Conservation (phyloP, 2,113 vertebrate species). For the Crocuta crocuta region DNA sequence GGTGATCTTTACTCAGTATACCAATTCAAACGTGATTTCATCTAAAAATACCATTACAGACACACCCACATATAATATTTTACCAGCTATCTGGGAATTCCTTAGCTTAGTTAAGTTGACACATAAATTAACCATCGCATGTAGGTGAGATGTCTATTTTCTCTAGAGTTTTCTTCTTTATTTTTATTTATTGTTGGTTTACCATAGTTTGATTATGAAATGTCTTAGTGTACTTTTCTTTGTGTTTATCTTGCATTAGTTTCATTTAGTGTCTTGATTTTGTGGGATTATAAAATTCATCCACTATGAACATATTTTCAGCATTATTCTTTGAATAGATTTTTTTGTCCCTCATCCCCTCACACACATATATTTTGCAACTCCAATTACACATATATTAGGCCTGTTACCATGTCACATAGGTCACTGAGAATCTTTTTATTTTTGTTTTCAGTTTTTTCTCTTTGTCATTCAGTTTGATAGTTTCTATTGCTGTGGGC, state of each 20-base stretch:
- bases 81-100: not conserved
- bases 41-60: not conserved
- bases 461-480: not conserved
- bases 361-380: not conserved
- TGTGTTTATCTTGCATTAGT: not conserved
- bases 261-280: not conserved
- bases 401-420: not conserved
- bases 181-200: not conserved
- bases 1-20: not conserved
- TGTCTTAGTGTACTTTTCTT: not conserved
- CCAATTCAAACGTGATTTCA: not conserved
- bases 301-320: not conserved
- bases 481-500: not conserved
- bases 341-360: not conserved
- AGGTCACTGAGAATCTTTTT: not conserved
- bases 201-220: not conserved
- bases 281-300: not conserved
- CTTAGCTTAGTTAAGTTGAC: not conserved
- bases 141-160: not conserved
- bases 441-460: conserved; percentile 35
- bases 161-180: not conserved
- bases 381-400: not conserved
- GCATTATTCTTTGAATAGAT: not conserved
- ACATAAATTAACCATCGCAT: not conserved
- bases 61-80: not conserved